phyloP scores from a whole-genome alignment of 92 coral and sea anemone genomes.

The Isaurus tuberculatus region DNA sequence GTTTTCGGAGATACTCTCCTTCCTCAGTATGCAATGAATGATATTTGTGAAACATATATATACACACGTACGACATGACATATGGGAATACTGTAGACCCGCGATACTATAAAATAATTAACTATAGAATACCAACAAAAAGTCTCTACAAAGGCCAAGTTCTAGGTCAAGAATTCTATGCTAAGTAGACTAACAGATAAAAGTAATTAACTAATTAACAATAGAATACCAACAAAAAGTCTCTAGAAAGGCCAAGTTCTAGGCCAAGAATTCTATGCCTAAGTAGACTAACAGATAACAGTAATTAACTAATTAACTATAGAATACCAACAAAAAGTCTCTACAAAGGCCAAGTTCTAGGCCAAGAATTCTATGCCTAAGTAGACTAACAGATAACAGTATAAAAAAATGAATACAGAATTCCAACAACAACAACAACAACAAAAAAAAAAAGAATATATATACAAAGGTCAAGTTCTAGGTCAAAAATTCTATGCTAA shows the following conservation, averaged over 20 bases:
- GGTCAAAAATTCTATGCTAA: constrained; percentile 29
- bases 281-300: constrained; percentile 16
- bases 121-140: constrained; percentile 21
- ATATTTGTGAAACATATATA: not conserved
- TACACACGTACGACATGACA: not conserved
- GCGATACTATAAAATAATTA: not conserved
- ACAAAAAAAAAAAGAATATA: too few species aligned
- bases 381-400: constrained; percentile 18
- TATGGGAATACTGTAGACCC: not conserved
- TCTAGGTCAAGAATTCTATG: constrained; percentile 32
- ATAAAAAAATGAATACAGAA: not conserved
- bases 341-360: constrained; percentile 24
- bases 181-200: constrained; percentile 24
- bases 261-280: constrained; percentile 34
- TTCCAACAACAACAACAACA: constrained; percentile 10
- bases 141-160: constrained; percentile 21
- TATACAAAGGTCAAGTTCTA: constrained; percentile 28
- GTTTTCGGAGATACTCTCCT: too few species aligned
- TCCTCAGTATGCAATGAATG: too few species aligned
- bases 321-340: constrained; percentile 22
- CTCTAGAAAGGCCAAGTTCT: constrained; percentile 20
- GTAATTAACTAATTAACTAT: not conserved
- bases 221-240: constrained; percentile 21
- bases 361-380: constrained; percentile 30
- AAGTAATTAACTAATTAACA: not conserved